Conservation (phyloP, 2,113 vertebrate genomes). For the Aspidoscelis tigris region DNA sequence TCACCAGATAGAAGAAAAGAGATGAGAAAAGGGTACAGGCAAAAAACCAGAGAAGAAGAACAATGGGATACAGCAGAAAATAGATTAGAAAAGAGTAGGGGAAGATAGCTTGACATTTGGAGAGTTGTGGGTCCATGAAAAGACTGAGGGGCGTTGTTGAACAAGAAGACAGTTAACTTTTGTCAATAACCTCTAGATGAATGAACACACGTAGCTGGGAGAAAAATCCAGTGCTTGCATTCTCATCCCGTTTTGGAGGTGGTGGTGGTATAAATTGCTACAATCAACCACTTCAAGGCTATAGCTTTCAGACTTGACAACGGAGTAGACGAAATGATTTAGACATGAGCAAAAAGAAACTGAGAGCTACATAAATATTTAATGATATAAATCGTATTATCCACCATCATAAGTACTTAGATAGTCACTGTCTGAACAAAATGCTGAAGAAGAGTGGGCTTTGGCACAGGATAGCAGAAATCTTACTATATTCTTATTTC, state of each 20-base stretch:
- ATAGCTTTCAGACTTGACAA: neutral
- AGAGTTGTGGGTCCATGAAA: constrained; percentile 39
- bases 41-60: constrained; percentile 49
- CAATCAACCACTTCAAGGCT: neutral
- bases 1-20: constrained; percentile 41
- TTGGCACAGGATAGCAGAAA: too few species aligned
- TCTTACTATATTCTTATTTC: too few species aligned
- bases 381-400: too few species aligned
- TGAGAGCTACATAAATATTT: too few species aligned
- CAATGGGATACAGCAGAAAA: constrained; percentile 16
- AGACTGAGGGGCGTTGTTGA: constrained; percentile 37
- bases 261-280: neutral
- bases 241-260: neutral
- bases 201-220: constrained; percentile 12
- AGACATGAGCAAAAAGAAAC: too few species aligned
- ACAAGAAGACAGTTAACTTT: constrained; percentile 22
- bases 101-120: constrained; percentile 46
- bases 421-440: too few species aligned
- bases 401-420: too few species aligned
- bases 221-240: neutral
- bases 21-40: constrained; percentile 46
- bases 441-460: too few species aligned
- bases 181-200: neutral
- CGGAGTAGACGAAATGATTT: neutral
- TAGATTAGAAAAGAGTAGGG: constrained; percentile 23